Percentiles rank a stretch among this genome's conserved stretches.
phyloP scores from a whole-genome alignment of 2,797 vertebrate genomes.

The Chiroxiphia lanceolata region DNA sequence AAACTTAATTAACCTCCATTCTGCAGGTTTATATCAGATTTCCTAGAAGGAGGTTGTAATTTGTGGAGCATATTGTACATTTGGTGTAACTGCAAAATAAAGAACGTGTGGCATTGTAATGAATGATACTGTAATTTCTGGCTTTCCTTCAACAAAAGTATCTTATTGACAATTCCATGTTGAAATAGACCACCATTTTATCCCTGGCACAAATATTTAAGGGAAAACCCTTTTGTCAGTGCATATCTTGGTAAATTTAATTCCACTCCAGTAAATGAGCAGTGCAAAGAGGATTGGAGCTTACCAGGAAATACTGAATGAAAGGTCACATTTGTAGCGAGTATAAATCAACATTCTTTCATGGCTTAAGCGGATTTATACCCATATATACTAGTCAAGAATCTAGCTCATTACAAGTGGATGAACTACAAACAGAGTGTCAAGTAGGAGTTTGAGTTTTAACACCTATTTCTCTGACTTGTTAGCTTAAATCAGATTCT shows the following conservation, averaged over 20 bases:
- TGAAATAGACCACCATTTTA: neutral
- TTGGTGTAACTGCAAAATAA: neutral
- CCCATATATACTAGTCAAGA: neutral
- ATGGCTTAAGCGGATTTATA: constrained; percentile 32
- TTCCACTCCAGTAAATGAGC: constrained; percentile 43
- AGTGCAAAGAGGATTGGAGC: constrained; percentile 44
- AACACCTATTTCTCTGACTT: constrained; percentile 17
- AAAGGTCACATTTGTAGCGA: constrained; percentile 48
- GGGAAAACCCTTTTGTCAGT: neutral
- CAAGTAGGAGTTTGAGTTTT: neutral
- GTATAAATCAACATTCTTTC: constrained; percentile 60
- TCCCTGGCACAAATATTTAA: neutral
- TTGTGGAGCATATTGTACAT: neutral
- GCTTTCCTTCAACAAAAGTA: neutral
- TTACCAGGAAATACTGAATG: constrained; percentile 3
- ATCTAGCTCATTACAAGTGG: constrained; percentile 1
- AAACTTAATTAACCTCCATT: neutral
- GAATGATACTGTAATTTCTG: neutral
- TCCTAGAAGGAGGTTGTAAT: neutral
- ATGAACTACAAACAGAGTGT: neutral
- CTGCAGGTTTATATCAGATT: neutral
- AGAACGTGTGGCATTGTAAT: accelerated
- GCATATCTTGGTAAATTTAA: constrained; percentile 23
- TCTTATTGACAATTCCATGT: neutral
- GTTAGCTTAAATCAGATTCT: neutral